Percentiles rank a stretch among this genome's conserved stretches.
phyloP scores from a whole-genome alignment of 2,888 invertebrate species.

The Selenia dentaria region DNA sequence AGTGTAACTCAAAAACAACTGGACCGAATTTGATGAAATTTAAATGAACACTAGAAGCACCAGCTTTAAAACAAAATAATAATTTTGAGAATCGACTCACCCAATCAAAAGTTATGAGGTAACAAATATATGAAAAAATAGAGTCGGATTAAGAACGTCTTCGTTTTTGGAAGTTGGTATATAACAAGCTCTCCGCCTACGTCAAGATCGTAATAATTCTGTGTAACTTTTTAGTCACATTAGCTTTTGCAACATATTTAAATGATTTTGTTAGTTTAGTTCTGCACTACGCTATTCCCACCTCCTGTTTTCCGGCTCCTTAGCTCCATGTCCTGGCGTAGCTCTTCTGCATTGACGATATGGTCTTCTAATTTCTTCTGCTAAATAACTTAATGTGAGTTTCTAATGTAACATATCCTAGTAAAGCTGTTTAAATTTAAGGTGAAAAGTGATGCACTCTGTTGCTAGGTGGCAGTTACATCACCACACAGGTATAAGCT shows the following conservation, averaged over 20 bases:
- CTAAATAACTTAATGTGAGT: conserved; percentile 52
- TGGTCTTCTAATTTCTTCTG: conserved; percentile 41
- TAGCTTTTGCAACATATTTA: conserved; percentile 31
- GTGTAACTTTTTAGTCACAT: too few relatives aligned
- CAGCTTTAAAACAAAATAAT: too few relatives aligned
- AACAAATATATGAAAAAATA: too few relatives aligned
- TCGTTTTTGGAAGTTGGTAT: too few relatives aligned
- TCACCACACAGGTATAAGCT: conserved; percentile 70
- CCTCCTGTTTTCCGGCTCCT: conserved; percentile 27
- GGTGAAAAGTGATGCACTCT: conserved; percentile 54
- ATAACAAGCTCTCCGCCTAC: too few relatives aligned
- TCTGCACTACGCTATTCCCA: conserved; percentile 34
- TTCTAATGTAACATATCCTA: conserved; percentile 63
- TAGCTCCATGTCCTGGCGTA: conserved; percentile 26
- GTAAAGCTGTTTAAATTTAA: conserved; percentile 69
- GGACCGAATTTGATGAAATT: too few relatives aligned
- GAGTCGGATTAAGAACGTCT: too few relatives aligned
- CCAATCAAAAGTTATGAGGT: too few relatives aligned
- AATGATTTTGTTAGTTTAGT: conserved; percentile 32
- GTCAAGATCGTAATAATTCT: too few relatives aligned
- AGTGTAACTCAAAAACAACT: too few relatives aligned
- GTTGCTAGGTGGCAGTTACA: conserved; percentile 62
- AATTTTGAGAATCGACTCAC: too few relatives aligned
- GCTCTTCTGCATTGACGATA: conserved; percentile 34
- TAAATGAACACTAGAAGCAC: too few relatives aligned